These are phyloP conservation scores for Hemithea aestivaria DNA, from an alignment of 2,888 invertebrate genomes.

Conservation along the genomic window DNA sequence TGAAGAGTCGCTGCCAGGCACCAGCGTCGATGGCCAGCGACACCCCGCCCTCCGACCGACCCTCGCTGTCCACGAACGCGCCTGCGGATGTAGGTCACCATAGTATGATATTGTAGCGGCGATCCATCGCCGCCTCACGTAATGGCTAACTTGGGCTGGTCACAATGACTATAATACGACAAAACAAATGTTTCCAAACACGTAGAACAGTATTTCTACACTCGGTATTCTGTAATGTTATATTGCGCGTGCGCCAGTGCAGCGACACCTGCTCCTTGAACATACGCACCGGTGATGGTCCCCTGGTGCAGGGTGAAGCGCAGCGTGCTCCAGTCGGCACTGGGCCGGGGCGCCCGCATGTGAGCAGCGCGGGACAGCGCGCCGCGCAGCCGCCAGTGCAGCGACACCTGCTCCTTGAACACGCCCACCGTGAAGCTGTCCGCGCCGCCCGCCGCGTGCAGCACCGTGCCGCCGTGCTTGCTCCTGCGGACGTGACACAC, in stretches of 20 bases:
- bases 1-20: constrained; percentile 72
- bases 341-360: constrained; percentile 76
- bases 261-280: constrained; percentile 84
- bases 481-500: constrained; percentile 65
- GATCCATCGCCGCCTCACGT: no score
- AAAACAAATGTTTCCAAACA: no score
- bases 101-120: no score
- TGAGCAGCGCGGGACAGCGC: constrained; percentile 79
- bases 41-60: constrained; percentile 73
- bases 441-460: constrained; percentile 73
- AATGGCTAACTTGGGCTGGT: no score
- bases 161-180: no score
- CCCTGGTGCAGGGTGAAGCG: constrained; percentile 39
- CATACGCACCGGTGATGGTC: constrained; percentile 38
- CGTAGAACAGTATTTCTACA: no score
- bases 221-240: no score
- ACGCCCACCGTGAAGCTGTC: constrained; percentile 81
- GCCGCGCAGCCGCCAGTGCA: constrained; percentile 82
- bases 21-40: constrained; percentile 65
- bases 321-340: constrained; percentile 67
- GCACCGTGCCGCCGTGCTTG: constrained; percentile 86
- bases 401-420: constrained; percentile 83
- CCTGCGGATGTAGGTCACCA: constrained; percentile 28
- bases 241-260: constrained; percentile 76
- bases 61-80: constrained; percentile 63